A percentile compares a stretch with the other conserved stretches of the same genome.
Conservation (phyloP, 2,888 invertebrate species). For the Dendrolimus pini region DNA sequence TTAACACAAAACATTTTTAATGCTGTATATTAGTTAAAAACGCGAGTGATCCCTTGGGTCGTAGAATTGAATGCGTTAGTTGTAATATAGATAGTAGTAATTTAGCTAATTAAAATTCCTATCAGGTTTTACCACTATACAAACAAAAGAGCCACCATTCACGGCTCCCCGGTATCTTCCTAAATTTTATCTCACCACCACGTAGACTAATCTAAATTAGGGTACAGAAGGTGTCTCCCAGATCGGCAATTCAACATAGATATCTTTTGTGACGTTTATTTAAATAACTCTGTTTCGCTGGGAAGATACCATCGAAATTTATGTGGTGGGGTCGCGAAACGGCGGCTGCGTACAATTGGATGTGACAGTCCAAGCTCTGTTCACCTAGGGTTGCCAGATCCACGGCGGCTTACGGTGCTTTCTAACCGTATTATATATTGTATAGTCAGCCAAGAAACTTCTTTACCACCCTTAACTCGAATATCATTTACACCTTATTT, state of each 20-base stretch:
- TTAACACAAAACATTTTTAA: too few relatives aligned
- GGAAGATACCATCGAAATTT: constrained; percentile 52
- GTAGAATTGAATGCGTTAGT: too few relatives aligned
- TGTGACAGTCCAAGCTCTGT: constrained; percentile 44
- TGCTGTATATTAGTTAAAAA: too few relatives aligned
- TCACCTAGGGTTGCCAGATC: constrained; percentile 17
- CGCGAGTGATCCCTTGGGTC: too few relatives aligned
- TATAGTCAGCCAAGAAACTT: too few relatives aligned
- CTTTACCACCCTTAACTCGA: too few relatives aligned
- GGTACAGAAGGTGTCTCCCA: background rate
- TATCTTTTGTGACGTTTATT: constrained; percentile 37
- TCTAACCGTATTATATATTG: too few relatives aligned
- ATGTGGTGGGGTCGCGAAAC: constrained; percentile 43
- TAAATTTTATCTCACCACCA: constrained; percentile 2
- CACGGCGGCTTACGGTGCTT: too few relatives aligned
- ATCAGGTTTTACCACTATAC: background rate
- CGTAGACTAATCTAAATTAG: background rate
- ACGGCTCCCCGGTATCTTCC: constrained; percentile 2
- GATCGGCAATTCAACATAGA: constrained; percentile 15
- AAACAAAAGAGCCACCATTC: background rate
- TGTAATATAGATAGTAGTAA: too few relatives aligned
- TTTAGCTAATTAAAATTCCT: background rate
- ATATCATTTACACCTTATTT: too few relatives aligned
- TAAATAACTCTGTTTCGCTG: constrained; percentile 39
- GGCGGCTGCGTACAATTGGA: constrained; percentile 42